Evolutionary conservation across 2,113 vertebrate genomes (phyloP).

Genomic region (Mirounga angustirostris): DNA sequence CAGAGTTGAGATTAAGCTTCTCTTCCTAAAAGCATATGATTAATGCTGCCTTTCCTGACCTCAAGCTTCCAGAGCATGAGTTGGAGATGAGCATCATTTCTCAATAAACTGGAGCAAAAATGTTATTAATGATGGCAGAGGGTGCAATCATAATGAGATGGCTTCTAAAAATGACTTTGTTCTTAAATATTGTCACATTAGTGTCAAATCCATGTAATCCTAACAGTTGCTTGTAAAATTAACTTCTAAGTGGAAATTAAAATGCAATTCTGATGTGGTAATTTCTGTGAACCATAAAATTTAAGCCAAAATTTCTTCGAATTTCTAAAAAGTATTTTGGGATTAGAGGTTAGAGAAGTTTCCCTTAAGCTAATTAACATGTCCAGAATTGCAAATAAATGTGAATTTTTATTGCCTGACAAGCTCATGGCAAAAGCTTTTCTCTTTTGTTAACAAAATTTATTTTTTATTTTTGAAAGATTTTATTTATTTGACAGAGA

Average conservation of each 20-base stretch:
- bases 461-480: neutral
- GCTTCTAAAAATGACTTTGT: neutral
- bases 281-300: neutral
- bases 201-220: neutral
- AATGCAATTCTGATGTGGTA: neutral
- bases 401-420: neutral
- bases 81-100: conserved; percentile 77
- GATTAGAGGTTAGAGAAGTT: conserved; percentile 5
- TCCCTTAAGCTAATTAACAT: conserved; percentile 15
- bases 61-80: conserved; percentile 88
- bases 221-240: conserved; percentile 50
- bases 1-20: conserved; percentile 83
- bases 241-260: conserved; percentile 40
- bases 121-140: conserved; percentile 76
- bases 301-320: neutral
- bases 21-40: conserved; percentile 74
- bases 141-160: conserved; percentile 39
- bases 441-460: neutral
- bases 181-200: conserved; percentile 35
- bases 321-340: neutral
- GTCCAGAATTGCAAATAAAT: neutral
- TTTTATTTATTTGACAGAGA: too few species aligned
- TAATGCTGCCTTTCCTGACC: conserved; percentile 80
- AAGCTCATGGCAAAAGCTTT: neutral
- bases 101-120: conserved; percentile 79